A percentile compares a stretch with the other conserved stretches of the same genome.
Conservation (phyloP, 2,113 vertebrate species). For the Sander vitreus region DNA sequence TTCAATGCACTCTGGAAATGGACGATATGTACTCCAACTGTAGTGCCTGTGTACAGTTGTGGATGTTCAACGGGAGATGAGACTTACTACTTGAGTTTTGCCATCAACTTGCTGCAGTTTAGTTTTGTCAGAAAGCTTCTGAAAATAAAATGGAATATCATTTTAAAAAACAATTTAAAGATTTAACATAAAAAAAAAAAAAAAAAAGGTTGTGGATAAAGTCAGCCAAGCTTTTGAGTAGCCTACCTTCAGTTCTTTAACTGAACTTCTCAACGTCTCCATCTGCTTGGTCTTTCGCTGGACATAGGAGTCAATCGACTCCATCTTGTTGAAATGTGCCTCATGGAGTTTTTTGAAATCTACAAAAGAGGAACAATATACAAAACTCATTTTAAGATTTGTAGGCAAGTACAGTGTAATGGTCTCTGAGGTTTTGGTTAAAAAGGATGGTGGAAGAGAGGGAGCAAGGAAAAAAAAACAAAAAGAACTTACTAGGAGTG, state of each 20-base stretch:
- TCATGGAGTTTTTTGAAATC: constrained; percentile 96
- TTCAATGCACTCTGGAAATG: not conserved
- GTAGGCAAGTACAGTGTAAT: too few relatives aligned
- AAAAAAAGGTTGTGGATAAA: not conserved
- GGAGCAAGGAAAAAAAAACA: not conserved
- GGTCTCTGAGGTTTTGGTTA: not conserved
- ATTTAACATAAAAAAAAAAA: not conserved
- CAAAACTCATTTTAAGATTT: not conserved
- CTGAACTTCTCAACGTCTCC: constrained; percentile 78
- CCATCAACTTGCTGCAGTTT: constrained; percentile 51
- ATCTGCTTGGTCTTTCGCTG: constrained; percentile 88
- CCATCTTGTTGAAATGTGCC: constrained; percentile 94
- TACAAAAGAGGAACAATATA: constrained; percentile 61
- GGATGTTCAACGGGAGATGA: not conserved
- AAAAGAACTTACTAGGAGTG: constrained; percentile 90
- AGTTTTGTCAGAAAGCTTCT: constrained; percentile 76
- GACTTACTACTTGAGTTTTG: constrained; percentile 69
- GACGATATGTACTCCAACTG: not conserved
- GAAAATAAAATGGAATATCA: not conserved
- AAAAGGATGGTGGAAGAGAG: not conserved
- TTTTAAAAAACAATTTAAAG: not conserved
- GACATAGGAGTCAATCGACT: constrained; percentile 93
- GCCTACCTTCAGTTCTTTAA: constrained; percentile 87
- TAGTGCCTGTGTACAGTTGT: not conserved
- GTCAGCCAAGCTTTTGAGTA: not conserved